These are phyloP conservation scores for Busseola fusca DNA, from an alignment of 2,888 invertebrate genomes.

Conservation along the genomic window DNA sequence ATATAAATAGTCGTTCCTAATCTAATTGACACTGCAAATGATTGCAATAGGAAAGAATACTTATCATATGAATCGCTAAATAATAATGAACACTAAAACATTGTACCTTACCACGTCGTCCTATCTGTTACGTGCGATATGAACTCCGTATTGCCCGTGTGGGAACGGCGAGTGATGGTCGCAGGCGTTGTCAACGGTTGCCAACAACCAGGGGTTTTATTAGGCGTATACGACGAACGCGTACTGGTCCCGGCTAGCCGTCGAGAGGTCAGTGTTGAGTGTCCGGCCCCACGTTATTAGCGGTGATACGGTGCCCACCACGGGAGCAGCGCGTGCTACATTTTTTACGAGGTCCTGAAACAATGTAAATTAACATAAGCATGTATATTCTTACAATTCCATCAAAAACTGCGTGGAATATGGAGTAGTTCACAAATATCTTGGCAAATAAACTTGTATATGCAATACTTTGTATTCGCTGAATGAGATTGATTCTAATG, in stretches of 20 bases:
- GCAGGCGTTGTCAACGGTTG: slow-evolving; percentile 43
- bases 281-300: slow-evolving; percentile 86
- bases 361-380: slow-evolving; percentile 48
- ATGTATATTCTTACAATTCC: background rate
- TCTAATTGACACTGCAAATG: slow-evolving; percentile 46
- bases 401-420: background rate
- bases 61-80: slow-evolving; percentile 51
- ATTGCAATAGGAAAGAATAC: slow-evolving; percentile 50
- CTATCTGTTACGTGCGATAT: slow-evolving; percentile 26
- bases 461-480: too few species aligned
- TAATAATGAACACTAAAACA: slow-evolving; percentile 66
- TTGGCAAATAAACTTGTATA: background rate
- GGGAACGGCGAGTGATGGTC: slow-evolving; percentile 6
- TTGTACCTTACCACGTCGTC: slow-evolving; percentile 57
- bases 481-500: slow-evolving; percentile 1
- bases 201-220: slow-evolving; percentile 53
- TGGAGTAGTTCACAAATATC: slow-evolving; percentile 9
- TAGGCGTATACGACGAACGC: slow-evolving; percentile 81
- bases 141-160: slow-evolving; percentile 19
- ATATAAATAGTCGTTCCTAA: slow-evolving; percentile 41
- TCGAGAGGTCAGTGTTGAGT: slow-evolving; percentile 83
- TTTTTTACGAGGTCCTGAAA: slow-evolving; percentile 79
- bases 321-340: slow-evolving; percentile 86
- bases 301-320: slow-evolving; percentile 86
- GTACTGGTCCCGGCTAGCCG: slow-evolving; percentile 73